These are phyloP conservation scores for Hepsetus odoe DNA, from an alignment of 2,113 vertebrate species.

Conservation along the genomic window DNA sequence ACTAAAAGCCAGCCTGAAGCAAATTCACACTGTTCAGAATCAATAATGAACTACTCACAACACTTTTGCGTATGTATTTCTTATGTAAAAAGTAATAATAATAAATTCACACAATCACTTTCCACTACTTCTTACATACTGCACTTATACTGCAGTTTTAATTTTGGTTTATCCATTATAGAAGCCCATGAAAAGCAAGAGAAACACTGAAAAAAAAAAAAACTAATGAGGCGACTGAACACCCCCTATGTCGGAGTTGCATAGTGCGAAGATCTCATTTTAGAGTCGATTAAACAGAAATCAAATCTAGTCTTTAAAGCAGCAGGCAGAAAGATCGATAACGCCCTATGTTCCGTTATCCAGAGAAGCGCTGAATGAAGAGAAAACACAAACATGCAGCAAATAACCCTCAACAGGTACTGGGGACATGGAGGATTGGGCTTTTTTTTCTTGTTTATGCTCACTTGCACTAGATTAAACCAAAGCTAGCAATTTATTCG, in stretches of 20 bases:
- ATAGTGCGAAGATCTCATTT: constrained; percentile 49
- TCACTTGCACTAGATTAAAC: neutral
- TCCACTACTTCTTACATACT: neutral
- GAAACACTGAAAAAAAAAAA: constrained; percentile 22
- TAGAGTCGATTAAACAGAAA: constrained; percentile 54
- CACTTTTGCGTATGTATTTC: neutral
- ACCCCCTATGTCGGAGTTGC: constrained; percentile 16
- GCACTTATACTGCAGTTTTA: neutral
- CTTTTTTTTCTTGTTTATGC: neutral
- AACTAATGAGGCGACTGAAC: constrained; percentile 35
- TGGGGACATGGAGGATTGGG: too few species aligned
- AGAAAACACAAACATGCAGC: constrained; percentile 12
- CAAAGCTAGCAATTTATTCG: too few species aligned
- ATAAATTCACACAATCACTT: neutral
- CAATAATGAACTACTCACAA: neutral
- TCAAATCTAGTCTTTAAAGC: constrained; percentile 44
- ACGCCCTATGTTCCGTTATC: constrained; percentile 28
- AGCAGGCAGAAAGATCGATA: constrained; percentile 38
- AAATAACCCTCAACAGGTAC: neutral
- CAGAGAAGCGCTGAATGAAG: neutral
- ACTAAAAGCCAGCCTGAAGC: neutral
- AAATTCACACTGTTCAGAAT: neutral
- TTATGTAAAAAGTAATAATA: neutral
- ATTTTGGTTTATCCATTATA: constrained; percentile 5
- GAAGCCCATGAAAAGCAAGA: neutral